Conservation (phyloP, 2,888 invertebrate genomes). For the Hirtodrosophila cameraria region DNA sequence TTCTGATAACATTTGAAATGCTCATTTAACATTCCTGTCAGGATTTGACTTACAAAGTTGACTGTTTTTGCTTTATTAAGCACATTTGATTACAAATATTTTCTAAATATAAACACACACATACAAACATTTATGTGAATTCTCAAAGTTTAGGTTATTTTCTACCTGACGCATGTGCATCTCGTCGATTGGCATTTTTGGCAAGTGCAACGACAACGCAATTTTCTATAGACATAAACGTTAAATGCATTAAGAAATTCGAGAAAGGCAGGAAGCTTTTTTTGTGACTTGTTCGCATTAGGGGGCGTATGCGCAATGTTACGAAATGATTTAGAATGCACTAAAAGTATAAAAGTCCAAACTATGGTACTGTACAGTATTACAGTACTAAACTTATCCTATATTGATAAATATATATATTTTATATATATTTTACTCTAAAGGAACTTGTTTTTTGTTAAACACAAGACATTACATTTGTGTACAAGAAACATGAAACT, state of each 20-base stretch:
- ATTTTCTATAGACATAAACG: constrained; percentile 15
- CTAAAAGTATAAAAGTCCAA: not conserved
- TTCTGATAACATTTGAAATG: constrained; percentile 36
- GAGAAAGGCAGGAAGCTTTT: constrained; percentile 42
- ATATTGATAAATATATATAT: too few relatives aligned
- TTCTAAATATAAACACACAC: constrained; percentile 5
- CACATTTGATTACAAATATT: constrained; percentile 4
- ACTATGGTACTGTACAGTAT: not conserved
- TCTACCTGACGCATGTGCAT: constrained; percentile 34
- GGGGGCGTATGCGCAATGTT: constrained; percentile 63
- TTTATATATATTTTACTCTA: too few relatives aligned
- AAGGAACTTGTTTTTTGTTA: too few relatives aligned
- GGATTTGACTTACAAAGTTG: constrained; percentile 17
- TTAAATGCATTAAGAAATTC: constrained; percentile 31
- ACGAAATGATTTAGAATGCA: constrained; percentile 7
- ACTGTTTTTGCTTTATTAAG: not conserved
- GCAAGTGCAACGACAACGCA: constrained; percentile 53
- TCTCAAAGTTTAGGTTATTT: constrained; percentile 34
- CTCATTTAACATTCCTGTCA: constrained; percentile 26
- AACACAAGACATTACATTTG: too few relatives aligned
- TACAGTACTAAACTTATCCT: too few relatives aligned
- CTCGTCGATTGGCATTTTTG: constrained; percentile 45
- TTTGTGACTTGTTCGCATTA: constrained; percentile 21
- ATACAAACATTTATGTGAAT: not conserved
- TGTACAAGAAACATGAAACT: too few relatives aligned